Conservation (phyloP, 2,113 vertebrate species). For the Hippocampus mohnikei region DNA sequence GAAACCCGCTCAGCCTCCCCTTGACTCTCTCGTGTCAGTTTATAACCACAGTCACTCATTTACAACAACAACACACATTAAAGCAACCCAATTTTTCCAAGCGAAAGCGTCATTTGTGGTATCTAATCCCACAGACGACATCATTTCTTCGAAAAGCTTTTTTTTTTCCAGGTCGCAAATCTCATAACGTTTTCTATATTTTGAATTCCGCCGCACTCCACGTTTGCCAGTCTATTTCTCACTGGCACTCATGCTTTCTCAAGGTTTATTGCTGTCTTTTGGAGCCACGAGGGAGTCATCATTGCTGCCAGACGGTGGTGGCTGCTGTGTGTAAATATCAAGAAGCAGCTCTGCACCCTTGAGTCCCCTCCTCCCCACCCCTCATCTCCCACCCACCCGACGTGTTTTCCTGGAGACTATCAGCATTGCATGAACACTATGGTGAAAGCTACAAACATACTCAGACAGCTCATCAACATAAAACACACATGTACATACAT, state of each 20-base stretch:
- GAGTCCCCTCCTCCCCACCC: conserved; percentile 1
- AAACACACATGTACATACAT: conserved; percentile 25
- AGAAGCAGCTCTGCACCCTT: conserved; percentile 30
- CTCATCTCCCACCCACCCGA: conserved; percentile 6
- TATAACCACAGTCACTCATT: neutral
- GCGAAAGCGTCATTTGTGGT: neutral
- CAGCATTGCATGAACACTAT: conserved; percentile 57
- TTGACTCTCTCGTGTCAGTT: neutral
- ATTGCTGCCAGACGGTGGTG: conserved; percentile 46
- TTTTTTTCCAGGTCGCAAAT: conserved; percentile 18
- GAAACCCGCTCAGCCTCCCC: too few relatives aligned
- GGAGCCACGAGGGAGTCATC: conserved; percentile 58
- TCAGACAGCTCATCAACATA: conserved; percentile 51
- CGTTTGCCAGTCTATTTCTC: conserved; percentile 30
- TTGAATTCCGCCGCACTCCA: conserved; percentile 25
- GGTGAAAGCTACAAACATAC: conserved; percentile 30
- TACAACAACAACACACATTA: neutral
- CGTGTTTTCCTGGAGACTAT: conserved; percentile 54
- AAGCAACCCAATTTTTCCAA: neutral
- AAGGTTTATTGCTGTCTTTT: conserved; percentile 57
- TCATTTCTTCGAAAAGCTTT: neutral
- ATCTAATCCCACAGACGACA: neutral
- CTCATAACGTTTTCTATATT: conserved; percentile 35
- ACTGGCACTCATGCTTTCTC: conserved; percentile 22
- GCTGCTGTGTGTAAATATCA: conserved; percentile 67